Conservation (phyloP, 2,888 invertebrate species). For the Uloborus plumipes region DNA sequence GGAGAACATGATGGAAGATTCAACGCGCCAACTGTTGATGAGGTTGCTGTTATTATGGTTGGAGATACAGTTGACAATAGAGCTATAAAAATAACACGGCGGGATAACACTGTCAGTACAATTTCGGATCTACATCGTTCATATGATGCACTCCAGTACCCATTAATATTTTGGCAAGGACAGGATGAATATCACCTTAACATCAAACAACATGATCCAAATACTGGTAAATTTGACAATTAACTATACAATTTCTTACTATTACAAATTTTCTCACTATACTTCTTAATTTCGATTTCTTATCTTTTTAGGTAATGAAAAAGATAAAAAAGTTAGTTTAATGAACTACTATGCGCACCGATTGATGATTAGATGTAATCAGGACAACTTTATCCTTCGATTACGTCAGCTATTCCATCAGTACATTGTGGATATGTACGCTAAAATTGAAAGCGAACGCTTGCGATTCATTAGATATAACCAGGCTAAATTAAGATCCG, state of each 20-base stretch:
- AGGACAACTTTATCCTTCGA: constrained; percentile 65
- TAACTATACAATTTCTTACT: background rate
- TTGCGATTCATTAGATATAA: constrained; percentile 44
- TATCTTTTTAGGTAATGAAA: constrained; percentile 23
- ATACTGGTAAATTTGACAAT: background rate
- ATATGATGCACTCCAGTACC: constrained; percentile 72
- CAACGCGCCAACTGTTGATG: constrained; percentile 65
- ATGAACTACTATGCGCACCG: constrained; percentile 64
- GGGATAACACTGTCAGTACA: constrained; percentile 67
- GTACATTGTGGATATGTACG: constrained; percentile 67
- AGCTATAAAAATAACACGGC: constrained; percentile 68
- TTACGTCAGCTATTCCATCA: constrained; percentile 67
- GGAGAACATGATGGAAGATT: constrained; percentile 60
- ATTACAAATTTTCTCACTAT: background rate
- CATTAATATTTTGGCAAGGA: constrained; percentile 69
- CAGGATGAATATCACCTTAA: constrained; percentile 21
- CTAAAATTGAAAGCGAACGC: constrained; percentile 66
- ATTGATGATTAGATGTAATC: constrained; percentile 40
- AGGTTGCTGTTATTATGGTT: constrained; percentile 67
- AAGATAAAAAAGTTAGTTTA: constrained; percentile 50
- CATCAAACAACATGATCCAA: constrained; percentile 12
- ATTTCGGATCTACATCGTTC: constrained; percentile 69
- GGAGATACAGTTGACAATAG: constrained; percentile 38
- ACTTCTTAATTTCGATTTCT: too few relatives aligned
- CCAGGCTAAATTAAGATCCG: constrained; percentile 52